phyloP scores from a whole-genome alignment of 2,113 vertebrate genomes.

The Rynchops niger region DNA sequence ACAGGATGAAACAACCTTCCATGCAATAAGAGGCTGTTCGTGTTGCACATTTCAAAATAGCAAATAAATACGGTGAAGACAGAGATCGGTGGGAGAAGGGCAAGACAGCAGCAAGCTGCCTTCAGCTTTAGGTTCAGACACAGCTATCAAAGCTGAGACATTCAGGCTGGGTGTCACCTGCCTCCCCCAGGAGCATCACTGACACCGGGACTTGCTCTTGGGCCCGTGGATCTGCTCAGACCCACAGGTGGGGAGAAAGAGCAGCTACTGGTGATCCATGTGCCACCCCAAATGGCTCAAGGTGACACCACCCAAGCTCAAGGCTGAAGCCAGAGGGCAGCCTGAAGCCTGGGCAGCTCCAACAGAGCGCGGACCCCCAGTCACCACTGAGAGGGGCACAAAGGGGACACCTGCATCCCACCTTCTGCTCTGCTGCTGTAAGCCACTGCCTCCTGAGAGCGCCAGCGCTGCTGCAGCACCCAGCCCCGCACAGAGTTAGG shows the following conservation, averaged over 20 bases:
- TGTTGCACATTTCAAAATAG: not conserved
- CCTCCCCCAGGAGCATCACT: not conserved
- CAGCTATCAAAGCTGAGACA: not conserved
- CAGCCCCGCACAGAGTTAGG: not conserved
- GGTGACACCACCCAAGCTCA: not conserved
- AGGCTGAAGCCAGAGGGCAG: not conserved
- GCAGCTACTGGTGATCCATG: fast-evolving
- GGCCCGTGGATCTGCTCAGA: not conserved
- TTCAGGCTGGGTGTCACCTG: not conserved
- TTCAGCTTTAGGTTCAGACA: not conserved
- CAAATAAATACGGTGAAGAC: not conserved
- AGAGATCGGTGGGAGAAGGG: not conserved
- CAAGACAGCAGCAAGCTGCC: not conserved
- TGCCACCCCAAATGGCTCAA: not conserved
- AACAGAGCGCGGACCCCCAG: not conserved
- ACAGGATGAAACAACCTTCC: not conserved
- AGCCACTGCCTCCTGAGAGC: not conserved
- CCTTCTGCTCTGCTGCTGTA: not conserved
- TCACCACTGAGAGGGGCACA: not conserved
- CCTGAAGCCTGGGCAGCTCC: not conserved
- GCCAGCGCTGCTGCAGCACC: not conserved
- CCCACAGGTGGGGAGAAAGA: not conserved
- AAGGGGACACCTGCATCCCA: not conserved
- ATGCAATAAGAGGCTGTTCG: not conserved
- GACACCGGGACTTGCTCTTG: not conserved